phyloP scores from a whole-genome alignment of 2,888 invertebrate genomes.

The Scaptomyza flava region DNA sequence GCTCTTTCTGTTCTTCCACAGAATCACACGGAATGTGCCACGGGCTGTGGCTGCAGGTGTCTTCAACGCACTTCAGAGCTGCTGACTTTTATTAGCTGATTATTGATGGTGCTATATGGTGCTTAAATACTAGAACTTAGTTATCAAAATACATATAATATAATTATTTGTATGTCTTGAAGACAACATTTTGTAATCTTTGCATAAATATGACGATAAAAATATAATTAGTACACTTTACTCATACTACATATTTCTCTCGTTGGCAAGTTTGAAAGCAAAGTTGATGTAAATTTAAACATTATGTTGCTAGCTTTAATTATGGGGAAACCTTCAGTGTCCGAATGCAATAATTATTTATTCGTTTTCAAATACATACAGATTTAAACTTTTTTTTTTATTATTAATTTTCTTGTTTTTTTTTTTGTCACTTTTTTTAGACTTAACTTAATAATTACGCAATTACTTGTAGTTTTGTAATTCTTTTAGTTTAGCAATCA shows the following conservation, averaged over 20 bases:
- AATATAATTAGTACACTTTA: constrained; percentile 32
- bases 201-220: constrained; percentile 28
- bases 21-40: constrained; percentile 91
- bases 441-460: constrained; percentile 60
- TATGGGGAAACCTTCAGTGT: constrained; percentile 29
- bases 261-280: background rate
- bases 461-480: constrained; percentile 50
- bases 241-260: background rate
- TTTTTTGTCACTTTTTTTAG: constrained; percentile 36
- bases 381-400: constrained; percentile 30
- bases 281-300: background rate
- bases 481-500: constrained; percentile 49
- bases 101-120: constrained; percentile 7
- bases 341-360: constrained; percentile 41
- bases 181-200: constrained; percentile 40
- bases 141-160: constrained; percentile 28
- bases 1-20: constrained; percentile 6
- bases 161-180: constrained; percentile 39
- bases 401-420: constrained; percentile 21
- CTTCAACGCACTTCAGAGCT: constrained; percentile 87
- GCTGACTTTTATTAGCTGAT: constrained; percentile 70
- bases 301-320: constrained; percentile 2
- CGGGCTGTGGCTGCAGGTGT: constrained; percentile 97
- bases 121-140: constrained; percentile 20
- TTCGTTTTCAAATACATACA: constrained; percentile 46